phyloP scores from a whole-genome alignment of 2,797 vertebrate genomes.

The Sylvilagus floridanus region DNA sequence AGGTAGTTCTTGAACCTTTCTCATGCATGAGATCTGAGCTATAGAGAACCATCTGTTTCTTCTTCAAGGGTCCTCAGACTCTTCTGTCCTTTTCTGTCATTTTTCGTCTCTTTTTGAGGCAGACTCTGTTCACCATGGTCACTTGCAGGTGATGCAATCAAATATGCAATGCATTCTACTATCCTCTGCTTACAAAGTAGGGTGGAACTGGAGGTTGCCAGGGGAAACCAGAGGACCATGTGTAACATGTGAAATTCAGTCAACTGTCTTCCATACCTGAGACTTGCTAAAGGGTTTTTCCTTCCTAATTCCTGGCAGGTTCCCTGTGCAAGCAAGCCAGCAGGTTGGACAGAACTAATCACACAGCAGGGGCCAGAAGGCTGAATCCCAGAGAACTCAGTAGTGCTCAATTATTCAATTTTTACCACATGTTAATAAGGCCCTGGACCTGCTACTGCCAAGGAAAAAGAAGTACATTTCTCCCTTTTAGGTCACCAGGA shows the following conservation, averaged over 20 bases:
- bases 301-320: constrained; percentile 48
- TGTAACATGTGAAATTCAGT: constrained; percentile 59
- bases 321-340: constrained; percentile 14
- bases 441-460: constrained; percentile 34
- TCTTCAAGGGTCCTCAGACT: not conserved
- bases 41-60: not conserved
- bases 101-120: not conserved
- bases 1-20: not conserved
- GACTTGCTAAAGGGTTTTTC: constrained; percentile 41
- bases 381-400: constrained; percentile 56
- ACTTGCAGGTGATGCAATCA: constrained; percentile 26
- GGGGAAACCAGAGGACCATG: constrained; percentile 64
- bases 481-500: constrained; percentile 48
- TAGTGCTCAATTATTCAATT: constrained; percentile 44
- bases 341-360: constrained; percentile 53
- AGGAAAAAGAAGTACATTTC: constrained; percentile 37
- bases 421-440: constrained; percentile 53
- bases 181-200: constrained; percentile 29
- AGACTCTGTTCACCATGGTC: constrained; percentile 35
- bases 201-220: constrained; percentile 55
- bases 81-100: not conserved
- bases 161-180: constrained; percentile 27
- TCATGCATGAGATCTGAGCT: constrained; percentile 12
- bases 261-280: constrained; percentile 33
- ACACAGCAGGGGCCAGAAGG: constrained; percentile 49